Evolutionary conservation across 1,140 invertebrate genomes (phyloP).

Genomic region (Magallana ariakensis): DNA sequence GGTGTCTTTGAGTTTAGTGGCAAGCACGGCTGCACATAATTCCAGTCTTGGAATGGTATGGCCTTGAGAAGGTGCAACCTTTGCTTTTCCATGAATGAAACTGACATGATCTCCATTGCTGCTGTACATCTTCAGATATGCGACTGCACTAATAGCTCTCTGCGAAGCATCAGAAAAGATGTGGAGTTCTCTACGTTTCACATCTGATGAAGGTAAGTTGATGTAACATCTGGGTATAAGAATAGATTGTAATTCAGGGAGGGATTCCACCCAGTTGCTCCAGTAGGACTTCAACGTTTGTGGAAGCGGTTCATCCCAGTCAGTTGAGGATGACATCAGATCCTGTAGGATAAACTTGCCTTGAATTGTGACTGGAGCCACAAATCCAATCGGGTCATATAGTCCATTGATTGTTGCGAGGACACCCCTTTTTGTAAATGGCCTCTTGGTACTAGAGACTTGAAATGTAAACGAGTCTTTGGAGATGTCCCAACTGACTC

Average conservation of each 20-base stretch:
- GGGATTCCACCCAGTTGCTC: neutral
- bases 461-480: slow-evolving; percentile 49
- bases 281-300: neutral
- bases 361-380: slow-evolving; percentile 65
- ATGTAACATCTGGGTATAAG: neutral
- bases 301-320: slow-evolving; percentile 40
- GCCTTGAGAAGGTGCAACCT: slow-evolving; percentile 30
- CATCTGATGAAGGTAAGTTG: neutral
- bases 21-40: slow-evolving; percentile 50
- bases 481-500: slow-evolving; percentile 44
- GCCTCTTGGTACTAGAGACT: neutral
- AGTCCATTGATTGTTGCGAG: slow-evolving; percentile 43
- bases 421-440: slow-evolving; percentile 43
- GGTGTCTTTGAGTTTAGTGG: slow-evolving; percentile 7
- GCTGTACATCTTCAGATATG: slow-evolving; percentile 40
- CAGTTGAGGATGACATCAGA: slow-evolving; percentile 51
- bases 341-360: slow-evolving; percentile 79
- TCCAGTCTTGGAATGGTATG: slow-evolving; percentile 38
- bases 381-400: slow-evolving; percentile 51
- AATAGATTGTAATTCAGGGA: neutral
- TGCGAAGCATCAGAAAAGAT: slow-evolving; percentile 53
- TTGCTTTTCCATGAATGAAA: slow-evolving; percentile 47
- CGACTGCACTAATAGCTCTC: slow-evolving; percentile 45
- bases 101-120: neutral
- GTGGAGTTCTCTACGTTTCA: slow-evolving; percentile 23